These are phyloP conservation scores for Macheiramphus alcinus DNA, from an alignment of 2,113 vertebrate species.

Conservation along the genomic window DNA sequence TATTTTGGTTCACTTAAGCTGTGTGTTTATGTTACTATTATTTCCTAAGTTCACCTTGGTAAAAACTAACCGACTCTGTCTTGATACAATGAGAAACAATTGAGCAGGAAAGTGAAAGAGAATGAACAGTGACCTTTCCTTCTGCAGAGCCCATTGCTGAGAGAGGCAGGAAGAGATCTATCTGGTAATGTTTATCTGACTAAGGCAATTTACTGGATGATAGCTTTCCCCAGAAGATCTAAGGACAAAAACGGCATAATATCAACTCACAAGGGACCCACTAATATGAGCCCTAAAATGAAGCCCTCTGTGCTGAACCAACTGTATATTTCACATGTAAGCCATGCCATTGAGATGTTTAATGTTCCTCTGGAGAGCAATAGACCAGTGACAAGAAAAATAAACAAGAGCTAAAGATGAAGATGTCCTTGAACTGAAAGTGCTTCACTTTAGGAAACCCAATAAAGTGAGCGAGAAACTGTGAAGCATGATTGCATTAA, in stretches of 20 bases:
- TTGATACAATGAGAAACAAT: conserved; percentile 6
- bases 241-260: conserved; percentile 63
- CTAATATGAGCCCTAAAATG: conserved; percentile 56
- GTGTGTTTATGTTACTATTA: background rate
- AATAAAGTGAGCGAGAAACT: conserved; percentile 31
- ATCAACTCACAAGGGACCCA: conserved; percentile 37
- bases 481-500: conserved; percentile 39
- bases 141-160: conserved; percentile 33
- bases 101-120: conserved; percentile 21
- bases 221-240: conserved; percentile 57
- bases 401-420: conserved; percentile 65
- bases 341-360: conserved; percentile 48
- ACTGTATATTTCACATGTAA: conserved; percentile 50
- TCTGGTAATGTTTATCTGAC: conserved; percentile 58
- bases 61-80: background rate
- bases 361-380: conserved; percentile 54
- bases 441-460: conserved; percentile 47
- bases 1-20: conserved; percentile 35
- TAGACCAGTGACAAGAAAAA: conserved; percentile 68
- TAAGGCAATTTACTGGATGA: conserved; percentile 64
- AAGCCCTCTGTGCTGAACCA: conserved; percentile 47
- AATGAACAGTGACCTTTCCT: conserved; percentile 47
- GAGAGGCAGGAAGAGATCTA: conserved; percentile 45
- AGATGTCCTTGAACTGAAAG: conserved; percentile 64
- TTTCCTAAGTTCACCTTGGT: conserved; percentile 44